phyloP scores from a whole-genome alignment of 2,888 invertebrate genomes.

The Platycheirus rosarum region DNA sequence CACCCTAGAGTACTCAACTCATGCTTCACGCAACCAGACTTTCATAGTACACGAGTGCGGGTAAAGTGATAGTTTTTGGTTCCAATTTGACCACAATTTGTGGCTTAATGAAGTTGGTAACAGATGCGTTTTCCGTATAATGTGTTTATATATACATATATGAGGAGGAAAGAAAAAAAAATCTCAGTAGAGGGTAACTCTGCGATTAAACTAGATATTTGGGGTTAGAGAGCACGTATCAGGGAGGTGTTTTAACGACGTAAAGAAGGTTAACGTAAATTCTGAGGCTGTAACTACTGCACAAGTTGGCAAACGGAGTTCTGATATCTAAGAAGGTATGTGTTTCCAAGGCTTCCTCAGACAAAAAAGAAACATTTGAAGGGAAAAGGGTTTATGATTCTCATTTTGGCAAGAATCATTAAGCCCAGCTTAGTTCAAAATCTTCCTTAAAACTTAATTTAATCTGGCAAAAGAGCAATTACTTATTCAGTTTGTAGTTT shows the following conservation, averaged over 20 bases:
- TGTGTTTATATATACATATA: neutral
- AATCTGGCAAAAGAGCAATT: no score
- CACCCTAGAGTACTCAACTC: constrained; percentile 5
- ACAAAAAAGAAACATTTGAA: no score
- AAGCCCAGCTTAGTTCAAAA: no score
- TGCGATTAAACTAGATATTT: neutral
- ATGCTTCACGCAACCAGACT: constrained; percentile 44
- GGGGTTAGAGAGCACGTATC: neutral
- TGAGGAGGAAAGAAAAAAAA: constrained; percentile 5
- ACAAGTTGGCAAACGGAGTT: no score
- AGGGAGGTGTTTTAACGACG: neutral
- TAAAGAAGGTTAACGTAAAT: neutral
- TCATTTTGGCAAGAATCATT: no score
- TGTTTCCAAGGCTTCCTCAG: no score
- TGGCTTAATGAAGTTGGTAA: constrained; percentile 53
- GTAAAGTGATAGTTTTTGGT: constrained; percentile 59
- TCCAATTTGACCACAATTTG: constrained; percentile 63
- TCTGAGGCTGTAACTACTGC: no score
- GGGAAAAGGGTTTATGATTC: no score
- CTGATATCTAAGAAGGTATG: no score
- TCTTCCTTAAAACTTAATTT: no score
- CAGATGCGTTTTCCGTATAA: constrained; percentile 36
- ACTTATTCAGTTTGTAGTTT: no score
- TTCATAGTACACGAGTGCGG: constrained; percentile 27
- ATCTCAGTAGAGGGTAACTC: neutral